These are phyloP conservation scores for Trochalopteron elliotii DNA, from an alignment of 2,113 vertebrate species.

Conservation along the genomic window DNA sequence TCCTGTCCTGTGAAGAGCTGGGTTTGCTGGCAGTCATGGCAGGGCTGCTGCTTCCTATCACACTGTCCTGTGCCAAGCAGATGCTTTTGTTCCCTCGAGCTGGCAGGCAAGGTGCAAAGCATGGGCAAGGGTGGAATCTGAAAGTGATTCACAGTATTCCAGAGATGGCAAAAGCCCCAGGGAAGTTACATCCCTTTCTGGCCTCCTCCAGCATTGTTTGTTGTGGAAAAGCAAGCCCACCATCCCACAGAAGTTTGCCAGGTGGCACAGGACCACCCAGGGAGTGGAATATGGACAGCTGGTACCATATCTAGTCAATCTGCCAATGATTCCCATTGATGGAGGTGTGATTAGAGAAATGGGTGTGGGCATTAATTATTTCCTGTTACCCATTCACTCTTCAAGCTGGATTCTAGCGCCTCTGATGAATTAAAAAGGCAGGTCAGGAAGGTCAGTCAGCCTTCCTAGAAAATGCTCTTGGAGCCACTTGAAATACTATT, in stretches of 20 bases:
- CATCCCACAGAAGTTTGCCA: not conserved
- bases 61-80: not conserved
- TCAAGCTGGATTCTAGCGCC: not conserved
- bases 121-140: not conserved
- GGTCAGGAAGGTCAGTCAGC: not conserved
- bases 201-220: accelerated
- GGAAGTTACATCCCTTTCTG: not conserved
- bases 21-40: not conserved
- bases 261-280: not conserved
- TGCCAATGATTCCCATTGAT: not conserved
- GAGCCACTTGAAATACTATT: not conserved
- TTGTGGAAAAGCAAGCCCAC: not conserved
- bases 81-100: slow-evolving; percentile 5
- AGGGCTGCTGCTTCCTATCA: slow-evolving; percentile 21
- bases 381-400: not conserved
- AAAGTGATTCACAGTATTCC: not conserved
- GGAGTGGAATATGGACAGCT: not conserved
- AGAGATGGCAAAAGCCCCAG: not conserved
- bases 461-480: not conserved
- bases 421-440: not conserved
- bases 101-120: slow-evolving; percentile 32
- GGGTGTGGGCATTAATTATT: not conserved
- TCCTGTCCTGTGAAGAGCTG: slow-evolving; percentile 35
- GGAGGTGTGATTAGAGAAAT: not conserved
- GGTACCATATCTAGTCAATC: not conserved